Base-by-base conservation (phyloP, 2,797 vertebrate genomes). In the Pipistrellus kuhlii region DNA sequence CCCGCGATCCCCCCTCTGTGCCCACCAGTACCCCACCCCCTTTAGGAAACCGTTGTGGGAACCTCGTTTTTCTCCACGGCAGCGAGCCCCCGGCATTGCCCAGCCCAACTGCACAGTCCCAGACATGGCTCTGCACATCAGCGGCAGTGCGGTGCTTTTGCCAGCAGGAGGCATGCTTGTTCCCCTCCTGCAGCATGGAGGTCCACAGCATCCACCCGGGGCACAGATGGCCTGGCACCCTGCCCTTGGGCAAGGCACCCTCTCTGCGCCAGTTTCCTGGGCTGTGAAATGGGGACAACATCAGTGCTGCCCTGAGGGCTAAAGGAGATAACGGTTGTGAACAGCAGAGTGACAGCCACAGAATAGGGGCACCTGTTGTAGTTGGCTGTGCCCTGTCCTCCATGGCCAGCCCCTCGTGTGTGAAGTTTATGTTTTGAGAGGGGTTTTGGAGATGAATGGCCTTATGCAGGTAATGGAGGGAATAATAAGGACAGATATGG, bases 191-290 rank as follows among this genome's bases (percentile, higher is more conserved):
- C 18, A 30, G 44, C 23, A 0, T 17, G 18, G 75, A 23, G 35
- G 27, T n/a, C 72, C 46, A 1, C 4, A 25, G 53, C 17, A 53
- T 66, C 55, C 41, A 38, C 38, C n/a, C n/a, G 57, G 75, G 71
- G 3, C 3, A 78, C 81, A 44, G 55, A 78, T 38, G 80, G 32
- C 55, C 46, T 59, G 38, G 44, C 27, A 25, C 25, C 20, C 53
- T 85, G 53, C 38, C 53, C 17, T 15, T 30, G 72, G 51, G 8
- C 53, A 41, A 13, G 51, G 30, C 68, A 4, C 20, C 10, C 13
- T 87, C n/a, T 92, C 55, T 82, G 44, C 91, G 25, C 41, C 73
- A 59, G 55, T 92, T 94, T 85, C 41, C 51, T 48, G n/a, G 46
- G 59, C 91, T 71, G 62, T 82, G 81, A 89, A 80, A 76, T 81